phyloP scores from a whole-genome alignment of 2,797 vertebrate genomes.

The Neoniphon sammara region DNA sequence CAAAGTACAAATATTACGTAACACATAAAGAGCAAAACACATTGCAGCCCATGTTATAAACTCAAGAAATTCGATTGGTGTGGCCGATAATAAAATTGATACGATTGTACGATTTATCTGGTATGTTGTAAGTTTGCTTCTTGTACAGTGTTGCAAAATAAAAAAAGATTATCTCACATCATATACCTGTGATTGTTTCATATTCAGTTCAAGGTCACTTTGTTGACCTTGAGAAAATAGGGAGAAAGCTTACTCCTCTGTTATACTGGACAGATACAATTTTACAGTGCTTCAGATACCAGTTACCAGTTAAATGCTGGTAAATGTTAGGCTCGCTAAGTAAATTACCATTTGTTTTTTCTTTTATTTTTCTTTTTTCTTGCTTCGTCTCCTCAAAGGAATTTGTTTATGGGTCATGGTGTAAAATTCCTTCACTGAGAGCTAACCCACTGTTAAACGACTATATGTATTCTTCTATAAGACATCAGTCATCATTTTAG shows the following conservation, averaged over 20 bases:
- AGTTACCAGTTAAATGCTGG: neutral
- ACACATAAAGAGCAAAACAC: neutral
- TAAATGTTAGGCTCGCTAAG: neutral
- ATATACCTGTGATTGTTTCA: conserved; percentile 19
- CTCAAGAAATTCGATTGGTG: neutral
- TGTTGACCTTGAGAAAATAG: neutral
- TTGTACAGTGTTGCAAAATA: neutral
- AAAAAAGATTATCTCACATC: conserved; percentile 17
- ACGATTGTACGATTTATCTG: neutral
- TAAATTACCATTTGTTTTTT: too few relatives aligned
- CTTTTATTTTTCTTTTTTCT: too few relatives aligned
- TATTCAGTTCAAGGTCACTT: neutral
- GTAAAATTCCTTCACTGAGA: too few relatives aligned
- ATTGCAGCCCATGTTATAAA: neutral
- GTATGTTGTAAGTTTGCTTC: conserved; percentile 1
- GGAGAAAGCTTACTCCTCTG: neutral
- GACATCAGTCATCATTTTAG: too few relatives aligned
- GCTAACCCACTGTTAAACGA: too few relatives aligned
- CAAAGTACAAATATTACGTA: conserved; percentile 6
- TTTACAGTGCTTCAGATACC: neutral
- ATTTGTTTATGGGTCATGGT: too few relatives aligned
- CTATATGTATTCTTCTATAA: too few relatives aligned
- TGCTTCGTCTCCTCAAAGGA: too few relatives aligned
- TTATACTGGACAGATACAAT: neutral
- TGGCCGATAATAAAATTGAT: conserved; percentile 4